Percentiles rank a stretch among this genome's conserved stretches.
Evolutionary conservation across 2,888 invertebrate species (phyloP).

Genomic region (Diaphora mendica): DNA sequence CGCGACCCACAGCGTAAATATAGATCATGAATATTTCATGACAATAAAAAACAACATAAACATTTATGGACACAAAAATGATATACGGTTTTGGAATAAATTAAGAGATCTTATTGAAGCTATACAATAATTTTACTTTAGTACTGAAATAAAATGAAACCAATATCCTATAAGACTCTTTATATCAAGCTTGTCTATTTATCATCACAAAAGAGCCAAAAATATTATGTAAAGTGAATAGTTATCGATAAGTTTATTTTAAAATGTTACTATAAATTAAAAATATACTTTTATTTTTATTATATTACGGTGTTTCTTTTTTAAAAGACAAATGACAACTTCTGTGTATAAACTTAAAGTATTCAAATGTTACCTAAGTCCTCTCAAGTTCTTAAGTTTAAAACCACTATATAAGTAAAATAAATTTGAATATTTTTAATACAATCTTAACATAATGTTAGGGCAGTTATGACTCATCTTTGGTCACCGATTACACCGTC

Average conservation of each 20-base stretch:
- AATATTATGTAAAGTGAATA: background rate
- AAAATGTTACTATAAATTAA: background rate
- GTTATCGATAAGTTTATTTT: background rate
- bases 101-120: constrained; percentile 23
- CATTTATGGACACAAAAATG: constrained; percentile 21
- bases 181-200: background rate
- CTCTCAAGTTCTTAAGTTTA: no score
- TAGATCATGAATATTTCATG: constrained; percentile 25
- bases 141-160: constrained; percentile 9
- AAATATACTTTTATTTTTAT: no score
- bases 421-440: background rate
- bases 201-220: background rate
- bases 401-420: no score
- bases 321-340: no score
- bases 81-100: constrained; percentile 29
- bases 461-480: no score
- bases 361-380: background rate
- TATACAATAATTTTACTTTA: constrained; percentile 34
- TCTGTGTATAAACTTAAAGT: background rate
- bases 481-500: no score
- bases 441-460: background rate
- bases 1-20: constrained; percentile 24
- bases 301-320: no score
- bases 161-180: background rate
- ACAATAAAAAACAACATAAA: constrained; percentile 28